Evolutionary conservation across 2,888 invertebrate genomes (phyloP), one percentile per base, ranked within the genome.

Genomic region (Aromia moschata): DNA sequence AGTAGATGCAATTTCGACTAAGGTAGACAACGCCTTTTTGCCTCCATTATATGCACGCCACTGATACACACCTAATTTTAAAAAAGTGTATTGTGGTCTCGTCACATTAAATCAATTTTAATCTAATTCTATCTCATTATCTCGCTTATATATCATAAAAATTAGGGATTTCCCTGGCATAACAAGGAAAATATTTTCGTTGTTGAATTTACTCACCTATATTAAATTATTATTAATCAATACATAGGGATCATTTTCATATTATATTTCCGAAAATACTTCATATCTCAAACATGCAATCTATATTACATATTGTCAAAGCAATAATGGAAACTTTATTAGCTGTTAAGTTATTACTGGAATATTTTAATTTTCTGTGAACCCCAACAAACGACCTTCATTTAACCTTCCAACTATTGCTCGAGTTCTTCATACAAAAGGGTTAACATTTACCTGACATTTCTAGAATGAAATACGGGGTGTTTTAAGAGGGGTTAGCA

Each of bases 261-360:
- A 25, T 25, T 25, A 5, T 25, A 25, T 25, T 25, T 25, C 3
- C 7, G 25, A 25, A 25, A 25, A 25, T 25, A 25, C 25, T n/a
- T 25, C 25, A 40, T 17, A 17, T 37, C 18, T 40, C 2, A 17
- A 9, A 10, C 40, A 40, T 16, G 38, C 38, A 40, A 40, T 40
- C 4, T 9, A 40, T 40, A 25, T 25, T 40, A 16, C 40, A 40
- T 40, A 40, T n/a, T 40, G 17, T 15, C 15, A 40, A 18, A 40
- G 17, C 12, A 11, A 12, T 40, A 17, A 5, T 11, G 15, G 17
- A 18, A n/a, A 40, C 17, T 17, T 40, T 40, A 40, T 17, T 16
- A 17, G 25, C 7, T 25, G 25, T 40, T 17, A 38, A 38, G 40
- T 18, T 40, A 17, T 17, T 37, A 37, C 25, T 25, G 7, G 25